Base-by-base conservation (phyloP, 1,140 invertebrate genomes). In the Hydropsyche tenuis region DNA sequence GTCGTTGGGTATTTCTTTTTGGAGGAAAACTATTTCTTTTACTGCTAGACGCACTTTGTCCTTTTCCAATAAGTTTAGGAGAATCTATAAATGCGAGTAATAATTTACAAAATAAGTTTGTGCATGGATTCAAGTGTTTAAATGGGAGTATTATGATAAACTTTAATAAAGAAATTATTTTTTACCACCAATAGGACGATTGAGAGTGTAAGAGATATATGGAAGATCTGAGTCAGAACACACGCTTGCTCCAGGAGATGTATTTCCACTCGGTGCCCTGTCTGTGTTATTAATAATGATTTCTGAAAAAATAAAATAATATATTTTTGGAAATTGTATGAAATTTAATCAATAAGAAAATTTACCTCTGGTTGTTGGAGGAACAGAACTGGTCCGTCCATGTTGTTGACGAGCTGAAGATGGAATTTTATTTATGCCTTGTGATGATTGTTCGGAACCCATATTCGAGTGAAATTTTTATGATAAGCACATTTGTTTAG, bases 191-290 rank as follows among this genome's bases (percentile, higher is more conserved):
- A 97, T 97, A 12, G 95, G 95, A 75, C 94, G 87, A 81, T 96
- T 96, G 0, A 96, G 93, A 0, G 95, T 96, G 77, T 96, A 97
- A 0, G 95, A 96, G 79, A 97, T 95, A 80, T 97, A 98, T 0
- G 96, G 96, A 72, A 97, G 86, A 82, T 98, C 96, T 0, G 92
- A 92, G 81, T 95, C 93, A 0, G 92, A 94, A 80, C 94, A 96
- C 30, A 96, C 90, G 79, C 94, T 96, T 0, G 93, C 91, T 3
- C 94, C 92, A 0, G 94, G 94, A 16, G 92, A 93, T 0, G 87
- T 91, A 69, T 91, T 92, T 14, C 90, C 87, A 7, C 89, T 90
- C 12, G 88, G 84, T 12, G 84, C 85, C 14, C 85, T 83, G n/a
- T 87, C 86, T n/a, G 81, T 30, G 64, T 69, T 72, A 70, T 73